Conservation (phyloP, 2,797 vertebrate genomes). For the Nyctalus aviator region DNA sequence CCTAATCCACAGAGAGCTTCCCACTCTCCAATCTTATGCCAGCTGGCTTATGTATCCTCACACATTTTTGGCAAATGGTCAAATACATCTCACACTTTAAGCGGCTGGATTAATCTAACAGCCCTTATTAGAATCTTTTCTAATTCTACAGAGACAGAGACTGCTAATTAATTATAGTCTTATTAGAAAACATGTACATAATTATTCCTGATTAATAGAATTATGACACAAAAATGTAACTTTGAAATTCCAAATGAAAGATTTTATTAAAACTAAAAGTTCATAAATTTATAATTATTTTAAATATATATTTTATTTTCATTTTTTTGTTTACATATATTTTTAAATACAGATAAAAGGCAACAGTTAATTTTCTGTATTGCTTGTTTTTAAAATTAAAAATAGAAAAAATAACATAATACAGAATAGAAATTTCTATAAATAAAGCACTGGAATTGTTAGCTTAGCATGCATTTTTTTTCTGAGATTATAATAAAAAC, state of each 20-base stretch:
- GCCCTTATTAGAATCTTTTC: conserved; percentile 87
- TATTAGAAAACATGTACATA: conserved; percentile 83
- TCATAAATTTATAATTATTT: conserved; percentile 72
- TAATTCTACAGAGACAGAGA: conserved; percentile 85
- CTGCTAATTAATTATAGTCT: conserved; percentile 85
- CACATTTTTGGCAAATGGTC: conserved; percentile 86
- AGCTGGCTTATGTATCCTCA: conserved; percentile 86
- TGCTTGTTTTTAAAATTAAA: conserved; percentile 47
- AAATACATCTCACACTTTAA: conserved; percentile 88
- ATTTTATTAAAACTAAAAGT: conserved; percentile 57
- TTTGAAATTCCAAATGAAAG: conserved; percentile 63
- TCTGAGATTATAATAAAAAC: conserved; percentile 84
- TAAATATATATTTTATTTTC: background rate
- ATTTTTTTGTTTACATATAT: conserved; percentile 22
- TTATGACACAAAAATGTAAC: conserved; percentile 71
- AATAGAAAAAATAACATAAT: conserved; percentile 34
- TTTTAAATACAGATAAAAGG: background rate
- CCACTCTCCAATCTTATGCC: conserved; percentile 78
- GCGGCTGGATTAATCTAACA: conserved; percentile 89
- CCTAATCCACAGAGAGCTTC: conserved; percentile 86
- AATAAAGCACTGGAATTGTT: conserved; percentile 70
- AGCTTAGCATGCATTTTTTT: conserved; percentile 66
- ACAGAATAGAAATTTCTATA: conserved; percentile 65
- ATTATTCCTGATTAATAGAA: conserved; percentile 82
- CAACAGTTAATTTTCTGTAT: background rate